These are phyloP conservation scores for Aphidius colemani DNA, from an alignment of 2,888 invertebrate genomes.

Conservation along the genomic window DNA sequence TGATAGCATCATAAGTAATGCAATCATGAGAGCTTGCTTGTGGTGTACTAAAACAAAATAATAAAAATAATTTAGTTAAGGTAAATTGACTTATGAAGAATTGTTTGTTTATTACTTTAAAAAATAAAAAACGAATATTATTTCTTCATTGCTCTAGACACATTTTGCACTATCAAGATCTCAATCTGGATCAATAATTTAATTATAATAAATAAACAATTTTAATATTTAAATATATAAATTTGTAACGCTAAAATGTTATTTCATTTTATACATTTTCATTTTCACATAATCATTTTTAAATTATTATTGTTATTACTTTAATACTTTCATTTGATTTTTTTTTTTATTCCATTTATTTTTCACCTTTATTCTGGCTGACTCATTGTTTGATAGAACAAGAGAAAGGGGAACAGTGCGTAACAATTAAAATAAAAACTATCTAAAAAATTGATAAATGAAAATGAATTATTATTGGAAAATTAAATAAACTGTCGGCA, in stretches of 20 bases:
- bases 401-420: not conserved
- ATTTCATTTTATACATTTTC: too few relatives aligned
- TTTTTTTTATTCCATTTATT: not conserved
- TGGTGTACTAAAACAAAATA: conserved; percentile 59
- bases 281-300: not conserved
- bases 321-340: not conserved
- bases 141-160: not conserved
- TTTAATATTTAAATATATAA: too few relatives aligned
- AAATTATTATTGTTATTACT: not conserved
- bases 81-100: too few relatives aligned
- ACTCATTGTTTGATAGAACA: not conserved
- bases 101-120: too few relatives aligned
- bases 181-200: not conserved
- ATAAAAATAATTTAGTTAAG: conserved; percentile 18
- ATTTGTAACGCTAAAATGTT: too few relatives aligned
- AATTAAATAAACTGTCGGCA: too few relatives aligned
- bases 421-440: too few relatives aligned
- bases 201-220: not conserved
- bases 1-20: conserved; percentile 88
- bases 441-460: too few relatives aligned
- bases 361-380: too few relatives aligned
- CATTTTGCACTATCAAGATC: not conserved
- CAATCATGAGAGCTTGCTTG: conserved; percentile 74
- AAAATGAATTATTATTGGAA: too few relatives aligned
- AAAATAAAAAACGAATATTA: too few relatives aligned